A percentile compares a stretch with the other conserved stretches of the same genome.
Conservation (phyloP, 35 echinoderm and acorn worm species). For the Stichopus chloronotus region DNA sequence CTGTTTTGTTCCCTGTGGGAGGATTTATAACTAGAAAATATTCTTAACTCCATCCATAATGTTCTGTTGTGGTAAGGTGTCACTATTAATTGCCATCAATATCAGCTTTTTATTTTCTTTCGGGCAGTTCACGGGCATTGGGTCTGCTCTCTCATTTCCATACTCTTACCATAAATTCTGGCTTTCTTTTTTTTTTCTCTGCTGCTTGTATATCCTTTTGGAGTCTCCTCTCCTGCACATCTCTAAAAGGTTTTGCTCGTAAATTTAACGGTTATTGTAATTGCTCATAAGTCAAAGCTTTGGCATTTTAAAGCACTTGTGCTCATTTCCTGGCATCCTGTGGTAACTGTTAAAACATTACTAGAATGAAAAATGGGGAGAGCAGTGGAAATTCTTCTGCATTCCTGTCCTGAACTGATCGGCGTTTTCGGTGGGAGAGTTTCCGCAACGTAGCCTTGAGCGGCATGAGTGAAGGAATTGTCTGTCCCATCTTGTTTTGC, state of each 20-base stretch:
- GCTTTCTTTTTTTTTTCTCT: neutral
- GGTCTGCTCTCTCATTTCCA: slow-evolving; percentile 28
- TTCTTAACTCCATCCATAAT: slow-evolving; percentile 48
- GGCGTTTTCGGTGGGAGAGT: neutral
- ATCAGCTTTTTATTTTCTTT: neutral
- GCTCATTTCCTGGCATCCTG: slow-evolving; percentile 20
- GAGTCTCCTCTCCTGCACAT: slow-evolving; percentile 33
- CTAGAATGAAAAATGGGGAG: slow-evolving; percentile 11
- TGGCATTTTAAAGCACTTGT: slow-evolving; percentile 38
- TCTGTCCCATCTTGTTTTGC: neutral
- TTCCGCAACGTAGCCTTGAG: neutral
- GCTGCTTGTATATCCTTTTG: slow-evolving; percentile 23
- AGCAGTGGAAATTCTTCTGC: neutral
- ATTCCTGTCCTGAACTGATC: neutral
- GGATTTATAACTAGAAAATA: slow-evolving; percentile 34
- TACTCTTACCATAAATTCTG: slow-evolving; percentile 28
- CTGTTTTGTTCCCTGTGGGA: slow-evolving; percentile 21
- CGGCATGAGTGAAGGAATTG: neutral
- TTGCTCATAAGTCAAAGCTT: slow-evolving; percentile 49
- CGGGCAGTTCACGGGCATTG: neutral
- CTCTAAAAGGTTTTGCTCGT: slow-evolving; percentile 38
- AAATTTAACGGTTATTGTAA: slow-evolving; percentile 55
- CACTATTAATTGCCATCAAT: slow-evolving; percentile 30
- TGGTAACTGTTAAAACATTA: slow-evolving; percentile 53
- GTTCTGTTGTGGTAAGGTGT: slow-evolving; percentile 33